Base-by-base conservation (phyloP, 2,797 vertebrate species). In the Lutjanus campechanus region DNA sequence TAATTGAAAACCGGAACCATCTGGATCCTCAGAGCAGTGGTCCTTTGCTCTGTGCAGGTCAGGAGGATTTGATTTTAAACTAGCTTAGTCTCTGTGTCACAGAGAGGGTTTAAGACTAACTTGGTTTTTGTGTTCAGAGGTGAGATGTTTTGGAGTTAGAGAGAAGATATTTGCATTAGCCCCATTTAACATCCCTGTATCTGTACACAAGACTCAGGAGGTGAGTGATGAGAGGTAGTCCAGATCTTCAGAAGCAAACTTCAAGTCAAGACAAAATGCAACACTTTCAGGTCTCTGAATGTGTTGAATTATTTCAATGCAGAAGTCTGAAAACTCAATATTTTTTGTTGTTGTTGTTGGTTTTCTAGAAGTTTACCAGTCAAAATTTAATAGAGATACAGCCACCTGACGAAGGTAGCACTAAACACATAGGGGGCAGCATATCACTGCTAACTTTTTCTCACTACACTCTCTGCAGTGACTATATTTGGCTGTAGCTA, bases 1-100 rank as follows among this genome's bases (percentile, higher is more conserved):
- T 70, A 66, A 77, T 60, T 79, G 61, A 87, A 75, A 64, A 69
- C 8, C 13, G 11, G 51, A 73, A 63, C 79, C 71, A 80, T 76
- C 73, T 69, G 63, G 55, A 82, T 53, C 43, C 73, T 67, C 59
- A 16, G 66, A 75, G 67, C 51, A 16, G 69, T 9, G 59, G 73
- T 50, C 50, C 51, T 8, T 8, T 36, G 50, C 25, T 74, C 43
- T 36, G 66, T 40, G 74, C 60, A 63, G 63, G 74, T 63, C 58
- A 60, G 53, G 59, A 47, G 41, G 65, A 70, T 70, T 54, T 60
- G 54, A 36, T 67, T 62, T 78, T 22, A 53, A 69, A 83, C 25
- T 12, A 55, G 62, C 15, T 67, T 8, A n/a, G 36, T 10, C 47
- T 59, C 15, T 29, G 46, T 69, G 54, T 25, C 11, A 25, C 36